Evolutionary conservation across 2,888 invertebrate genomes (phyloP).

Genomic region (Lordiphosa fenestrarum): DNA sequence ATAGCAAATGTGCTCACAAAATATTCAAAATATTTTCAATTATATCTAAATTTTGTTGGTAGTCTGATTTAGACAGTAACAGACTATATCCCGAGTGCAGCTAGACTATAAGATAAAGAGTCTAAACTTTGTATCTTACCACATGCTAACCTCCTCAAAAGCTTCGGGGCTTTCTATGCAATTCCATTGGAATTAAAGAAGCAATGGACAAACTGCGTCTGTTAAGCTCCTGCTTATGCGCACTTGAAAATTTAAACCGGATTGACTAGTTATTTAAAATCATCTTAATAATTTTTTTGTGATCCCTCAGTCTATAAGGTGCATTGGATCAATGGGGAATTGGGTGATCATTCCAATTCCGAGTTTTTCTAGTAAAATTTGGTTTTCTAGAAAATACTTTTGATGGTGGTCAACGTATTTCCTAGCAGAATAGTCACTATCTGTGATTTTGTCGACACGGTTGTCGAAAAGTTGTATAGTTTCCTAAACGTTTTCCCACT

Average conservation of each 20-base stretch:
- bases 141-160: slow-evolving; percentile 1
- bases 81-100: slow-evolving; percentile 1
- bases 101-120: slow-evolving; percentile 4
- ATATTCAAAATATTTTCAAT: neutral
- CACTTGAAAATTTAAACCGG: neutral
- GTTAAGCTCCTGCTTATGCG: neutral
- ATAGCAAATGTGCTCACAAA: slow-evolving; percentile 1
- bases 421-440: neutral
- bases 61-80: neutral
- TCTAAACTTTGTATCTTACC: slow-evolving; percentile 3
- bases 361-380: neutral
- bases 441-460: neutral
- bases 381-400: slow-evolving; percentile 1
- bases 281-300: slow-evolving; percentile 1
- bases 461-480: neutral
- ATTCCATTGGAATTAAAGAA: slow-evolving; percentile 1
- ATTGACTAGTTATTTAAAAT: neutral
- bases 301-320: neutral
- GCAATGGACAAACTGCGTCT: neutral
- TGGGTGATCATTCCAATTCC: neutral
- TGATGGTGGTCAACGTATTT: neutral
- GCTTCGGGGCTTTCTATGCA: slow-evolving; percentile 5
- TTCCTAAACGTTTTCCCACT: neutral
- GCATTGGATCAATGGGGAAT: slow-evolving; percentile 5
- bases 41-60: neutral